These are phyloP conservation scores for Latrodectus elegans DNA, from an alignment of 2,888 invertebrate species.

Conservation along the genomic window DNA sequence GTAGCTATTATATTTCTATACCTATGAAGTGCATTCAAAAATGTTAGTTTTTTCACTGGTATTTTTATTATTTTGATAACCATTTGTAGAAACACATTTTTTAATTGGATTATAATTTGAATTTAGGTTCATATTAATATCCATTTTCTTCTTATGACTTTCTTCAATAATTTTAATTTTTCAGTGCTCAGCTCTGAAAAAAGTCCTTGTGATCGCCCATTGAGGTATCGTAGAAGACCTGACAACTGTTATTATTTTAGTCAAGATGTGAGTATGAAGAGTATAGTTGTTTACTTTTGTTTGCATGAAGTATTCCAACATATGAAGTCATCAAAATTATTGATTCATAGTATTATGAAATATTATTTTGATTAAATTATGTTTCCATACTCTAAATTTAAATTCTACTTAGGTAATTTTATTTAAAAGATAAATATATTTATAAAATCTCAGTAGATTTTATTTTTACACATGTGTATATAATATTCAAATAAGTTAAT, in stretches of 20 bases:
- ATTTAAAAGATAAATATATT: no score
- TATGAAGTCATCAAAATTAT: background rate
- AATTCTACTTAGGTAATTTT: background rate
- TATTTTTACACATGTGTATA: no score
- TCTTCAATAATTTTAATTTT: slow-evolving; percentile 1
- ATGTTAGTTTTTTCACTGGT: no score
- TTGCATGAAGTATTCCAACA: background rate
- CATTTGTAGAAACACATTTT: no score
- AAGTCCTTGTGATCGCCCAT: slow-evolving; percentile 50
- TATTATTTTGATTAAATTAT: background rate
- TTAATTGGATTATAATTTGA: no score
- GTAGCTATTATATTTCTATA: no score
- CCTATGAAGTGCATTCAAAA: no score
- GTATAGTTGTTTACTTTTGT: background rate
- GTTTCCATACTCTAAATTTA: background rate
- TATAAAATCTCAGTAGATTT: no score
- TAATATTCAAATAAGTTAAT: no score
- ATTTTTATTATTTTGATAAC: no score
- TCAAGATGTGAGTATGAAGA: slow-evolving; percentile 48
- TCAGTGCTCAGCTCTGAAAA: slow-evolving; percentile 33
- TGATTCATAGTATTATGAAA: background rate
- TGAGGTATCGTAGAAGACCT: slow-evolving; percentile 53
- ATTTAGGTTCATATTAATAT: no score
- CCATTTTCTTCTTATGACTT: no score
- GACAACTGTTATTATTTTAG: slow-evolving; percentile 59